Evolutionary conservation across 2,888 invertebrate genomes (phyloP).

Genomic region (Pristionchus japonicus): DNA sequence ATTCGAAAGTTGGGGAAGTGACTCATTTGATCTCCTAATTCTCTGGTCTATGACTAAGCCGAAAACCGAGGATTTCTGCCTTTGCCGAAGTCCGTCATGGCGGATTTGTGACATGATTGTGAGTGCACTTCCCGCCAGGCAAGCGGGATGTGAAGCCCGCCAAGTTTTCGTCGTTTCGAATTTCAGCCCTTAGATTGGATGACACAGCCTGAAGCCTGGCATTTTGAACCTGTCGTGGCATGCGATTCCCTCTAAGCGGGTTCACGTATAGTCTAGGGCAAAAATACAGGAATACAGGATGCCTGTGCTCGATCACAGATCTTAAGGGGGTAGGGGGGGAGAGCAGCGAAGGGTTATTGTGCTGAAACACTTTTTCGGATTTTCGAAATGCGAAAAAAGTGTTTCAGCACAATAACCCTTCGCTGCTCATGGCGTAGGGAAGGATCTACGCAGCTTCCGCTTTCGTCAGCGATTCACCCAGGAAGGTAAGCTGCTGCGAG

Average conservation of each 20-base stretch:
- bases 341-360: too few species aligned
- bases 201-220: not conserved
- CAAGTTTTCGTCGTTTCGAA: not conserved
- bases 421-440: too few species aligned
- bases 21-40: not conserved
- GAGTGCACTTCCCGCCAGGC: not conserved
- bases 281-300: too few species aligned
- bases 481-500: too few species aligned
- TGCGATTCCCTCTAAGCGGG: too few species aligned
- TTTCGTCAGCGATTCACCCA: too few species aligned
- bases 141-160: constrained; percentile 3
- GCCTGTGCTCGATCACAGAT: too few species aligned
- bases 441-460: too few species aligned
- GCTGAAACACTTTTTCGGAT: not conserved
- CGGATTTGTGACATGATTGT: not conserved
- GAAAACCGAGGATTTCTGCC: not conserved
- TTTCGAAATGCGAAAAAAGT: not conserved
- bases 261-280: not conserved
- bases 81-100: not conserved
- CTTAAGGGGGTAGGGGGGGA: too few species aligned
- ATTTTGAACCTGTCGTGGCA: too few species aligned
- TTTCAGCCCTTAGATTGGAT: not conserved
- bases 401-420: too few species aligned
- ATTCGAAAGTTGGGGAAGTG: not conserved
- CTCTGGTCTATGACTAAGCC: not conserved